These are phyloP conservation scores for Phocoena sinus DNA, from an alignment of 2,113 vertebrate species.

Conservation along the genomic window DNA sequence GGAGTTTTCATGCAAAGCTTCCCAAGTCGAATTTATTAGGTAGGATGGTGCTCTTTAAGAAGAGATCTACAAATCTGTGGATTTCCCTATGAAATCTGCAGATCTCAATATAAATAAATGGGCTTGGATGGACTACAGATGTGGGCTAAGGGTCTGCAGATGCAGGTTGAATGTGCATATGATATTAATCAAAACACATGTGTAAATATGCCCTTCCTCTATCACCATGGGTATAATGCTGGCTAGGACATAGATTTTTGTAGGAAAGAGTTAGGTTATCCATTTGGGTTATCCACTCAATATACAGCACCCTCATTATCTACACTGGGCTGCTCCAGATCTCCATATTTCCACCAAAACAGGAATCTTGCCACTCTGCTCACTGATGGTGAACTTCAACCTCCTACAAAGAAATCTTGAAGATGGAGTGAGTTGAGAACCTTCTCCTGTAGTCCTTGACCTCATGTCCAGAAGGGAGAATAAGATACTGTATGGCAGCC, in stretches of 20 bases:
- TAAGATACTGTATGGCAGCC: neutral
- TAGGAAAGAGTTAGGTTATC: neutral
- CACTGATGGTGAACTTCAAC: neutral
- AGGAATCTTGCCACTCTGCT: neutral
- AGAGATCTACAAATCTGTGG: neutral
- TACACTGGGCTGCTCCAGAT: neutral
- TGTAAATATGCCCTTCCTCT: constrained; percentile 11
- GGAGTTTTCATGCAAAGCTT: neutral
- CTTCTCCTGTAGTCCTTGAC: neutral
- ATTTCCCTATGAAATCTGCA: constrained; percentile 43
- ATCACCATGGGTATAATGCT: neutral
- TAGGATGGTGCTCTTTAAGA: neutral
- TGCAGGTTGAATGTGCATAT: neutral
- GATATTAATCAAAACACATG: constrained; percentile 3
- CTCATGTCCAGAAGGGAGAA: neutral
- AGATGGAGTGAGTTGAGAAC: neutral
- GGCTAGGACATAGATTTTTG: neutral
- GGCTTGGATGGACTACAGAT: constrained; percentile 2
- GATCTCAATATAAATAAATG: constrained; percentile 33
- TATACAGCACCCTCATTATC: neutral
- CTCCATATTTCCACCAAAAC: neutral
- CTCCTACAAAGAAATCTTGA: neutral
- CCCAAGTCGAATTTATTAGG: neutral
- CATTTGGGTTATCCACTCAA: neutral
- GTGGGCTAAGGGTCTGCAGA: neutral